Evolutionary conservation across 2,113 vertebrate genomes (phyloP).

Genomic region (Mesoclemmys tuberculata): DNA sequence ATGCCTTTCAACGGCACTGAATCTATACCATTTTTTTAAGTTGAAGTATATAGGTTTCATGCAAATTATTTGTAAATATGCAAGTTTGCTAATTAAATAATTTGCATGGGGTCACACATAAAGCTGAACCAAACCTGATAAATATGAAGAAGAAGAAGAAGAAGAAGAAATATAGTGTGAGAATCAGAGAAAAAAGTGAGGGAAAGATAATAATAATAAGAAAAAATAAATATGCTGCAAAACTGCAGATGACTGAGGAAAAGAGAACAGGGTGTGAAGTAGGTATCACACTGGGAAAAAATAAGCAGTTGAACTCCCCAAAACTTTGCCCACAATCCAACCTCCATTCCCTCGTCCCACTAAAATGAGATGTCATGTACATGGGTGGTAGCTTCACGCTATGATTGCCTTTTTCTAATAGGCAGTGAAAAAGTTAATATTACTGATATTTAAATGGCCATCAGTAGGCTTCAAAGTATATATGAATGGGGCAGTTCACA

Average conservation of each 20-base stretch:
- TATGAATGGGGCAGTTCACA: neutral
- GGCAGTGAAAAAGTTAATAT: neutral
- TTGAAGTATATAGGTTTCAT: neutral
- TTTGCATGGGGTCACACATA: neutral
- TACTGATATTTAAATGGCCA: neutral
- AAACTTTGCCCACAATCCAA: constrained; percentile 5
- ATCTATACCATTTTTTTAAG: neutral
- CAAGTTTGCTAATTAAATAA: neutral
- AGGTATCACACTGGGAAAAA: neutral
- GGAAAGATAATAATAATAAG: neutral
- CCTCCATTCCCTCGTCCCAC: neutral
- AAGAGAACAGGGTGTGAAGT: neutral
- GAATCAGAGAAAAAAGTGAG: neutral
- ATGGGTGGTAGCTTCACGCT: neutral
- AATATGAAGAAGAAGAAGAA: neutral
- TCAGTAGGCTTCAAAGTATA: neutral
- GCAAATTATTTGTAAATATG: neutral
- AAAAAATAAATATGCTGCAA: neutral
- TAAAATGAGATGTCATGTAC: neutral
- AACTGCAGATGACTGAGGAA: neutral
- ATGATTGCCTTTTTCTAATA: neutral
- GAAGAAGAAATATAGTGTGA: neutral
- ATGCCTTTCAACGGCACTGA: neutral
- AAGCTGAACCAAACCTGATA: neutral
- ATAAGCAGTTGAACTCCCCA: neutral